Conservation (phyloP, 2,888 invertebrate species). For the Orthosia cruda region DNA sequence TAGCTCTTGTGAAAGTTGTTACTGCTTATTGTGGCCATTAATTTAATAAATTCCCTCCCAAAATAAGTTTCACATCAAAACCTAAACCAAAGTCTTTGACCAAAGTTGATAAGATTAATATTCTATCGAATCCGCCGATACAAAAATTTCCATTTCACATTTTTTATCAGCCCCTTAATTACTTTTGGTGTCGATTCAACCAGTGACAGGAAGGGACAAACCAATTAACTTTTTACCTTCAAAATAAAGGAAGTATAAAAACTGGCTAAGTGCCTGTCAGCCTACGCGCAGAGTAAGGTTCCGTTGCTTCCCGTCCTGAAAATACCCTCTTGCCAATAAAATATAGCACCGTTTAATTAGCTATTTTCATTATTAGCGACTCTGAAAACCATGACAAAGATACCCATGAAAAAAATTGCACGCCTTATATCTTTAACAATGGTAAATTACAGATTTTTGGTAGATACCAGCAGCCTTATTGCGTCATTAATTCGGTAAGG, state of each 20-base stretch:
- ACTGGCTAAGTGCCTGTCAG: neutral
- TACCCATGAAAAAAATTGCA: no score
- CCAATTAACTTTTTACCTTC: conserved; percentile 41
- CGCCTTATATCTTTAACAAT: no score
- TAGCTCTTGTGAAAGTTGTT: neutral
- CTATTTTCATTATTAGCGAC: no score
- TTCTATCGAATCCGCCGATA: neutral
- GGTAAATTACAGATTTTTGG: no score
- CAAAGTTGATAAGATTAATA: conserved; percentile 5
- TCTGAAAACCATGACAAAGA: no score
- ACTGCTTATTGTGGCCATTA: neutral
- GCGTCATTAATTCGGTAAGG: no score
- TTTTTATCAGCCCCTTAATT: conserved; percentile 35
- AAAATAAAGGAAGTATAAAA: conserved; percentile 17
- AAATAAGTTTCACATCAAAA: neutral
- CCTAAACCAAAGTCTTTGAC: neutral
- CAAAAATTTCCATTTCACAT: conserved; percentile 15
- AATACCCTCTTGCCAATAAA: no score
- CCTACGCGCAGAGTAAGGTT: no score
- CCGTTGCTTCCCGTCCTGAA: no score
- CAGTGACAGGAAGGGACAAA: conserved; percentile 28
- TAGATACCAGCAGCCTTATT: no score
- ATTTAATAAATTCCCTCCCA: neutral
- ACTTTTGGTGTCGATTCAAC: conserved; percentile 22
- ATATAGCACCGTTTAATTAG: no score